phyloP scores from a whole-genome alignment of 2,797 vertebrate genomes.

The Tamandua tetradactyla region DNA sequence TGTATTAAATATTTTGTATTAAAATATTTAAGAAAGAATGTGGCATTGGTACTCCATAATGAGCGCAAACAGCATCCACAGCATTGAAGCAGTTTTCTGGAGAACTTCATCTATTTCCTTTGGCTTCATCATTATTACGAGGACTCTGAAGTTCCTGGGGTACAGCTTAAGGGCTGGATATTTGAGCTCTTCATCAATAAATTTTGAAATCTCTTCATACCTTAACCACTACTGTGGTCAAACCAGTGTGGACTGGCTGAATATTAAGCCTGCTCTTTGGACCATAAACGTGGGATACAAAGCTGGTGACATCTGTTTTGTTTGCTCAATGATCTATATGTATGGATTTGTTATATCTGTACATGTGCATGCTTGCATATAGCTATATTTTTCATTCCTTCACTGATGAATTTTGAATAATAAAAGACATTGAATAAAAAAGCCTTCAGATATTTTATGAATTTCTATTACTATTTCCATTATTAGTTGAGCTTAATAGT shows the following conservation, averaged over 20 bases:
- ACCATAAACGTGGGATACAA: neutral
- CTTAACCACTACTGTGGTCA: neutral
- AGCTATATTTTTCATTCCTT: neutral
- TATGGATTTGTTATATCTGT: too few species aligned
- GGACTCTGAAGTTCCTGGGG: neutral
- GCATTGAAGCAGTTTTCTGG: neutral
- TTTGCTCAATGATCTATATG: neutral
- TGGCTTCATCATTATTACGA: neutral
- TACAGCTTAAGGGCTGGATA: neutral
- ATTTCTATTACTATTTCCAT: neutral
- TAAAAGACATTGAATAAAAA: neutral
- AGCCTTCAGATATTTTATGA: neutral
- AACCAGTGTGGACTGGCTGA: neutral
- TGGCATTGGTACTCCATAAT: neutral
- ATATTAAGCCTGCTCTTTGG: neutral
- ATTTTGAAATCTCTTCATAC: neutral
- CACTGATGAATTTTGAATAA: neutral
- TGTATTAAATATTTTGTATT: too few species aligned
- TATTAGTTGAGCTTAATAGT: neutral
- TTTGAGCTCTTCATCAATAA: neutral
- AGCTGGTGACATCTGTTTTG: neutral
- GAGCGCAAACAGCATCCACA: too few species aligned
- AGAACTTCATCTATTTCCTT: neutral
- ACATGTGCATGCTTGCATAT: neutral
- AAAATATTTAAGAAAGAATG: neutral